phyloP scores from a whole-genome alignment of 2,888 invertebrate genomes.

The Crepidodera aurea region DNA sequence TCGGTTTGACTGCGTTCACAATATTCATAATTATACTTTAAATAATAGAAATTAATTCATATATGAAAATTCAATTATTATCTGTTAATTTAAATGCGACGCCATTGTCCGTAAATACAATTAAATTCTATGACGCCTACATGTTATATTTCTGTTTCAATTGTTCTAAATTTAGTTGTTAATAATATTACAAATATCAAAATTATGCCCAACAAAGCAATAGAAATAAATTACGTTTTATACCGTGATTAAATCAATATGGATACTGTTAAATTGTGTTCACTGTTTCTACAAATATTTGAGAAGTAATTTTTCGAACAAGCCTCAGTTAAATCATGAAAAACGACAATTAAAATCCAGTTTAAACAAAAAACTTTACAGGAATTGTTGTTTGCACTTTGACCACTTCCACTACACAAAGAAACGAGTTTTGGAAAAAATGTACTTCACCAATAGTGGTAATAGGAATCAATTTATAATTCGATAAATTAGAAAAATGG shows the following conservation, averaged over 20 bases:
- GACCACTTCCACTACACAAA: too few species aligned
- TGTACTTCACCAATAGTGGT: too few species aligned
- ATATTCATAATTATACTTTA: slow-evolving; percentile 9
- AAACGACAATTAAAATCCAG: too few species aligned
- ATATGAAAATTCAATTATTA: slow-evolving; percentile 18
- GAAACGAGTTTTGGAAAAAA: too few species aligned
- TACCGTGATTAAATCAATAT: slow-evolving; percentile 27
- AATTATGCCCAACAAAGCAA: background rate
- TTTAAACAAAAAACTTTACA: too few species aligned
- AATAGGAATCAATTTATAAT: too few species aligned
- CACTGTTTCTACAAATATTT: too few species aligned
- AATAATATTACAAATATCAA: slow-evolving; percentile 7
- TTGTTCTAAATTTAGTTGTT: slow-evolving; percentile 12
- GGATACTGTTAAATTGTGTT: too few species aligned
- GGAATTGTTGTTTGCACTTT: too few species aligned
- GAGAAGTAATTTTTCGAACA: too few species aligned
- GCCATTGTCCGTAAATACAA: slow-evolving; percentile 11
- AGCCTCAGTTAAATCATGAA: too few species aligned
- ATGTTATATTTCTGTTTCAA: slow-evolving; percentile 16
- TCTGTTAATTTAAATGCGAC: slow-evolving; percentile 14
- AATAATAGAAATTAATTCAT: slow-evolving; percentile 17
- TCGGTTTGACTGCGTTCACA: slow-evolving; percentile 6
- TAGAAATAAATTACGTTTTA: slow-evolving; percentile 3
- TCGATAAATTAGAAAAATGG: too few species aligned
- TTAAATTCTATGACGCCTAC: slow-evolving; percentile 13